A percentile compares a stretch with the other conserved stretches of the same genome.
Evolutionary conservation across 2,113 vertebrate species (phyloP).

Genomic region (Petromus typicus): DNA sequence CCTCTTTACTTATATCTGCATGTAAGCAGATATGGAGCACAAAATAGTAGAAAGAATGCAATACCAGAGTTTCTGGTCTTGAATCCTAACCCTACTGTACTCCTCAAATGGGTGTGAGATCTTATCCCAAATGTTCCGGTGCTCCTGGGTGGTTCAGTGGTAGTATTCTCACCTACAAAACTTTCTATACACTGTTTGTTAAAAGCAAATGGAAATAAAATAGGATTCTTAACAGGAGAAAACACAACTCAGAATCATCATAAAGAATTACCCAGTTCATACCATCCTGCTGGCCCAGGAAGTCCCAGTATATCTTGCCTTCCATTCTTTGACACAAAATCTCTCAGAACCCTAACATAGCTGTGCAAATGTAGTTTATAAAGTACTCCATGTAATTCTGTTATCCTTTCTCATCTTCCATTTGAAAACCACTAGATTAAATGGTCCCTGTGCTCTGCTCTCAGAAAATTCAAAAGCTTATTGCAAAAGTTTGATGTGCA

Average conservation of each 20-base stretch:
- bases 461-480: neutral
- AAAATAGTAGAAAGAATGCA: neutral
- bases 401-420: neutral
- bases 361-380: neutral
- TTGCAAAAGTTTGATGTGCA: neutral
- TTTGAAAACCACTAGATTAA: neutral
- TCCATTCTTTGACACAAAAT: neutral
- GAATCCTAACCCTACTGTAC: neutral
- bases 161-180: too few species aligned
- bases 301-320: neutral
- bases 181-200: neutral
- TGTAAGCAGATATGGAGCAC: neutral
- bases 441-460: neutral
- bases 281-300: neutral
- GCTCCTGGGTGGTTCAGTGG: too few species aligned
- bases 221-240: neutral
- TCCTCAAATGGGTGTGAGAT: neutral
- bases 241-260: neutral
- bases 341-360: neutral
- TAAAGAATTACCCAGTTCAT: neutral
- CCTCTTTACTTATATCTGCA: neutral
- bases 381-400: neutral
- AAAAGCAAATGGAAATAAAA: slow-evolving; percentile 32
- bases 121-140: neutral
- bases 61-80: neutral